Base-by-base conservation (phyloP, 2,113 vertebrate genomes). In the Melanerpes formicivorus region DNA sequence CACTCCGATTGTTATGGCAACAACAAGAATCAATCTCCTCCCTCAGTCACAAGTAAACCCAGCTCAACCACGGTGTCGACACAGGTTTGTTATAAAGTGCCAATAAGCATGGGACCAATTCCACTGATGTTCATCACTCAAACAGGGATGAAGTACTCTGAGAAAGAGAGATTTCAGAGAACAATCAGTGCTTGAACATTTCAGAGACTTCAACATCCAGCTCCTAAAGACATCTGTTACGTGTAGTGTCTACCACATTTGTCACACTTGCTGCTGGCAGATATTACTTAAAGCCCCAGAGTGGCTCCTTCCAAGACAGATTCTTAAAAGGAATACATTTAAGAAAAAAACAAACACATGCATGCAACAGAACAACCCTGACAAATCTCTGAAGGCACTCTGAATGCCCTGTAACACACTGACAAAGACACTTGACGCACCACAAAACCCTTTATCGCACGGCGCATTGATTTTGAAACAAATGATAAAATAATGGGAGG, bases 1-100 rank as follows among this genome's bases (percentile, higher is more conserved):
- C 93, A 94, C 88, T 87, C 94, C 94, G 83, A 97, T 93, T 95
- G 97, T 96, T 97, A 97, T 95, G 91, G 97, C 94, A 97, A 97
- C 97, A 62, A 88, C 90, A 92, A 97, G 97, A 97, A 96, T 95
- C 96, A 95, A 95, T 96, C 95, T 96, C 34, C 0, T 95, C 97
- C 94, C 95, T 97, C 95, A 95, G 77, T 92, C 95, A 80, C 94
- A 93, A 97, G 88, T 59, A 95, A 95, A 84, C 74, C 70, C 94
- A 84, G 73, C 78, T 93, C 9, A 2, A 88, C 72, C 85, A 71
- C 1, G 1, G 65, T 67, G 90, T 84, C 84, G 18, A 85, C 2
- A 1, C 40, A 88, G 42, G 79, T 88, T 88, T 93, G 62, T 65
- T 93, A 81, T 27, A 44, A 94, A 86, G 55, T 34, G 81, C 84